A percentile compares a stretch with the other conserved stretches of the same genome.
Evolutionary conservation across 37 sponge, comb jelly and placozoan genomes (phyloP).

Genomic region (Halichondria panicea): DNA sequence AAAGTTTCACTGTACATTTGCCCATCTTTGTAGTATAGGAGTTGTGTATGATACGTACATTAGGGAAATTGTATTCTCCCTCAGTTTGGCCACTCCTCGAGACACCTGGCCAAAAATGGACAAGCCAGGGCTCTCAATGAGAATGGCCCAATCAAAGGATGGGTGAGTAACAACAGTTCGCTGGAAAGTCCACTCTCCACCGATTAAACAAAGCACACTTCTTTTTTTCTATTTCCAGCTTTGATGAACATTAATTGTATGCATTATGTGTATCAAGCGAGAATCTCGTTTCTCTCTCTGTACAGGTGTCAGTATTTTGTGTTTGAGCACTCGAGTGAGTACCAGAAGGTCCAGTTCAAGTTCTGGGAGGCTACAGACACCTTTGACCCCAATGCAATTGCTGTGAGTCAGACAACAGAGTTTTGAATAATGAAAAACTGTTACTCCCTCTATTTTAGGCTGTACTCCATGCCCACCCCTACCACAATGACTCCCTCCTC

Average conservation of each 20-base stretch:
- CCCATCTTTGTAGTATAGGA: too few species aligned
- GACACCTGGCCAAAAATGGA: constrained; percentile 86
- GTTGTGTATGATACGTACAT: too few species aligned
- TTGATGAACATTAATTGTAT: too few species aligned
- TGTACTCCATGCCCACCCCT: constrained; percentile 83
- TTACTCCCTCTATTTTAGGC: constrained; percentile 20
- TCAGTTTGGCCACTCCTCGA: constrained; percentile 61
- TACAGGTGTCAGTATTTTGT: constrained; percentile 67
- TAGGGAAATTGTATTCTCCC: constrained; percentile 3
- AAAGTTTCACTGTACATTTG: too few species aligned
- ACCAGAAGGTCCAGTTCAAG: constrained; percentile 77
- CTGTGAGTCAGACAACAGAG: constrained; percentile 33
- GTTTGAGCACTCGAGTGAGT: constrained; percentile 76
- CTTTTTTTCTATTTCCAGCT: too few species aligned
- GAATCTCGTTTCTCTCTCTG: too few species aligned
- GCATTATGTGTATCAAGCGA: too few species aligned
- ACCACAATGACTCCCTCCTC: constrained; percentile 93
- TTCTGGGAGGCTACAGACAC: constrained; percentile 87
- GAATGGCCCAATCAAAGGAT: constrained; percentile 61
- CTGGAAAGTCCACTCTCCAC: too few species aligned
- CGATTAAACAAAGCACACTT: too few species aligned
- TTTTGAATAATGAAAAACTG: too few species aligned
- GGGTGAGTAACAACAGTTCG: constrained; percentile 61
- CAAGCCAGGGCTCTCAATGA: constrained; percentile 80
- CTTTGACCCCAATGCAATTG: constrained; percentile 80